Conservation (phyloP, 2,113 vertebrate species). For the Daphoenositta chrysoptera region DNA sequence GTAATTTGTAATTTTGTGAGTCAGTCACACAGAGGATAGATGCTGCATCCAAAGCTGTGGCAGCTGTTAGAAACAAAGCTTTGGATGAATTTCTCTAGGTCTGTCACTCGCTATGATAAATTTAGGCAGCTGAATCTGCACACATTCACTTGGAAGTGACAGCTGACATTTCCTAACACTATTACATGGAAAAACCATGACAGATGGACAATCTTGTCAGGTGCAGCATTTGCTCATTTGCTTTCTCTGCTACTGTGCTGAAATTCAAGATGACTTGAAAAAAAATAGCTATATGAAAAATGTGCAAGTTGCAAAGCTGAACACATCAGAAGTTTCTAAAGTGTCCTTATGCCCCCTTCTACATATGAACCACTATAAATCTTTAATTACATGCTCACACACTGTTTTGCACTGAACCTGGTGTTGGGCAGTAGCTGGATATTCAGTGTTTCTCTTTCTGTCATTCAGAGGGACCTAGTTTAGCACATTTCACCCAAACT, state of each 20-base stretch:
- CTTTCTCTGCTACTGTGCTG: neutral
- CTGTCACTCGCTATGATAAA: constrained; percentile 10
- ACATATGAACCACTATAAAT: neutral
- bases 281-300: neutral
- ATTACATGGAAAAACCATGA: neutral
- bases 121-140: constrained; percentile 13
- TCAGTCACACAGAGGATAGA: neutral
- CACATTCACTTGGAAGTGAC: constrained; percentile 22
- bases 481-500: neutral
- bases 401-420: neutral
- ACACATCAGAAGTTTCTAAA: neutral
- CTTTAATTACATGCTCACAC: neutral
- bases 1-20: neutral
- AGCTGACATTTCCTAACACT: constrained; percentile 35
- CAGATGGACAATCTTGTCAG: constrained; percentile 40
- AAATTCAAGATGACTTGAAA: neutral
- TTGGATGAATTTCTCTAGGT: neutral
- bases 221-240: constrained; percentile 58
- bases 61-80: neutral
- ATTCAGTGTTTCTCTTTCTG: neutral
- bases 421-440: neutral
- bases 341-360: neutral
- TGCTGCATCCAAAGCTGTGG: neutral
- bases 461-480: neutral
- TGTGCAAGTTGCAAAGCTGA: neutral